Percentiles rank a stretch among this genome's conserved stretches.
Evolutionary conservation across 2,888 invertebrate genomes (phyloP).

Genomic region (Perizoma flavofasciatum): DNA sequence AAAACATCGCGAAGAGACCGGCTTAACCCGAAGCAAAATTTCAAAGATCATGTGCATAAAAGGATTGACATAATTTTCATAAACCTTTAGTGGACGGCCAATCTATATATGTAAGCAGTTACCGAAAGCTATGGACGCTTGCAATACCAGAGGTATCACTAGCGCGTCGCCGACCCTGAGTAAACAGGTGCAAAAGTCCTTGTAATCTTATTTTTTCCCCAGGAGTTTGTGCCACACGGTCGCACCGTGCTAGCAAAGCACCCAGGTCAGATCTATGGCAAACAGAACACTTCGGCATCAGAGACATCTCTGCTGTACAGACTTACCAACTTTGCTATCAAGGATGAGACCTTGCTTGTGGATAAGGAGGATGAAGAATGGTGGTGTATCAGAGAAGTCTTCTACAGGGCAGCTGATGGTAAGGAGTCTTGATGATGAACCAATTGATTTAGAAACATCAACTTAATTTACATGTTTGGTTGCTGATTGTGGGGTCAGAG

Average conservation of each 20-base stretch:
- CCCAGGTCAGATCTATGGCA: conserved; percentile 87
- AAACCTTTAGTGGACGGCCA: too few relatives aligned
- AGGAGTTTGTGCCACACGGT: conserved; percentile 96
- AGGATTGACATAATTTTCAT: too few relatives aligned
- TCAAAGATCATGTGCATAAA: too few relatives aligned
- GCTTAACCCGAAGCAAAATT: too few relatives aligned
- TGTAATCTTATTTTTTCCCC: conserved; percentile 5
- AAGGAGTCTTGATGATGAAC: conserved; percentile 17
- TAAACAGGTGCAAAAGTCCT: too few relatives aligned
- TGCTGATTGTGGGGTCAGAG: too few relatives aligned
- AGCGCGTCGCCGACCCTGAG: too few relatives aligned
- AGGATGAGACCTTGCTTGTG: conserved; percentile 86
- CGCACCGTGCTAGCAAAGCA: conserved; percentile 91
- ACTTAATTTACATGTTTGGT: too few relatives aligned
- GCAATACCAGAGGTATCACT: too few relatives aligned
- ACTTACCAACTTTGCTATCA: conserved; percentile 90
- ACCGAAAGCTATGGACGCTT: too few relatives aligned
- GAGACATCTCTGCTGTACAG: conserved; percentile 88
- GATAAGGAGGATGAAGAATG: conserved; percentile 84
- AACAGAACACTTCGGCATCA: conserved; percentile 77
- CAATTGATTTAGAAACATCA: background rate
- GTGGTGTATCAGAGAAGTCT: conserved; percentile 77
- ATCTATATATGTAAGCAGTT: too few relatives aligned
- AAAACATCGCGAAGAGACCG: too few relatives aligned
- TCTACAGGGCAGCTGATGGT: conserved; percentile 62